These are phyloP conservation scores for Maconellicoccus hirsutus DNA, from an alignment of 1,140 invertebrate species.

Conservation along the genomic window DNA sequence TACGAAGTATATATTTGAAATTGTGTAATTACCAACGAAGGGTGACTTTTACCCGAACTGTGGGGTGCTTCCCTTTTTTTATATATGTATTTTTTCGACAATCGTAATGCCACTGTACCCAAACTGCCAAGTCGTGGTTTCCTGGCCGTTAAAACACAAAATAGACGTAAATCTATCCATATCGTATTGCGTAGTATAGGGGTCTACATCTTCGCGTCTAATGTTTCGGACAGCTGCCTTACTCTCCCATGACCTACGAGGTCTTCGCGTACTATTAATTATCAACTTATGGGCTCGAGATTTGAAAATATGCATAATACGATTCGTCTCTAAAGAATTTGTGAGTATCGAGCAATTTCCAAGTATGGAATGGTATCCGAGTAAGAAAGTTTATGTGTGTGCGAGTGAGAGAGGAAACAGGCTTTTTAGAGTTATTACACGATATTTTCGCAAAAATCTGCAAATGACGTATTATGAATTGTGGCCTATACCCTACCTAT, in stretches of 20 bases:
- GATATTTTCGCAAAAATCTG: too few relatives aligned
- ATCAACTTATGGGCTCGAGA: neutral
- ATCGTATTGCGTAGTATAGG: neutral
- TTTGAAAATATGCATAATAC: neutral
- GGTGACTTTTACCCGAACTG: neutral
- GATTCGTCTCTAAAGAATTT: neutral
- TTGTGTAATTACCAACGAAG: neutral
- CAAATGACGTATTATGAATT: too few relatives aligned
- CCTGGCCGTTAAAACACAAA: slow-evolving; percentile 2
- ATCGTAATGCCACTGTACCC: slow-evolving; percentile 7
- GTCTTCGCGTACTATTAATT: neutral
- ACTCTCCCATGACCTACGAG: neutral
- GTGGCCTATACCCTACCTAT: too few relatives aligned
- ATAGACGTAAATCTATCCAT: slow-evolving; percentile 9
- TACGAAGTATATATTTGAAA: neutral
- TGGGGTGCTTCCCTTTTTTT: slow-evolving; percentile 7
- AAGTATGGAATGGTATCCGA: too few relatives aligned
- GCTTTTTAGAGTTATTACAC: too few relatives aligned
- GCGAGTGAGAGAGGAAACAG: too few relatives aligned
- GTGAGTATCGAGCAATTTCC: too few relatives aligned
- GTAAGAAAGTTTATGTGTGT: too few relatives aligned
- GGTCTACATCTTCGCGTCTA: neutral
- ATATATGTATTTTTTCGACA: slow-evolving; percentile 5
- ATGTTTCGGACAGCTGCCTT: slow-evolving; percentile 2
- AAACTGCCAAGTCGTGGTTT: neutral